Conservation (phyloP, 2,113 vertebrate genomes). For the Cricetomys ansorgei region DNA sequence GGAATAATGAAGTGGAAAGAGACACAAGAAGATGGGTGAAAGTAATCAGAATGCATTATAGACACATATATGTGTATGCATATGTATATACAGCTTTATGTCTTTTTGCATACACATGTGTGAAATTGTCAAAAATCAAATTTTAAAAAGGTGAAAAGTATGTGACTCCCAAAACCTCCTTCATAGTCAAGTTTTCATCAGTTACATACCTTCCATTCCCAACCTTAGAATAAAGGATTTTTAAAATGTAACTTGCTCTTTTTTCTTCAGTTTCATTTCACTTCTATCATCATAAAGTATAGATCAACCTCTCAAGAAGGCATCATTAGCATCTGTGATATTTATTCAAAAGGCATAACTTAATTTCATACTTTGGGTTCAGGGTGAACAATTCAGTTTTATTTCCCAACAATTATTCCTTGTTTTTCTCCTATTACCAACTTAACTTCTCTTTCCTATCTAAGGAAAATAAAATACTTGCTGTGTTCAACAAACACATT, state of each 20-base stretch:
- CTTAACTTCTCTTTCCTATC: too few species aligned
- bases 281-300: neutral
- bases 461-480: too few species aligned
- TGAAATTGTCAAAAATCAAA: neutral
- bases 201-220: neutral
- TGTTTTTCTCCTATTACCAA: too few species aligned
- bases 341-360: slow-evolving; percentile 11
- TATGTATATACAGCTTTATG: neutral
- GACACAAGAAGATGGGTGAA: neutral
- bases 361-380: neutral
- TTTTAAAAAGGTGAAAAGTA: neutral
- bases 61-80: too few species aligned
- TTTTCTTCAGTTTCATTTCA: neutral
- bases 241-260: neutral
- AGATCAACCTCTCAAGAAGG: neutral
- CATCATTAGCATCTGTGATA: neutral
- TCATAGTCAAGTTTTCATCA: neutral
- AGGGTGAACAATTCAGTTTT: neutral
- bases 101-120: neutral
- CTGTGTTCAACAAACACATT: neutral
- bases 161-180: neutral
- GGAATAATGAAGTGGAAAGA: neutral
- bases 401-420: too few species aligned
- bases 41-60: neutral
- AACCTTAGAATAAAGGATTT: neutral